Conservation (phyloP, 2,888 invertebrate genomes). For the Morinoia aosen region DNA sequence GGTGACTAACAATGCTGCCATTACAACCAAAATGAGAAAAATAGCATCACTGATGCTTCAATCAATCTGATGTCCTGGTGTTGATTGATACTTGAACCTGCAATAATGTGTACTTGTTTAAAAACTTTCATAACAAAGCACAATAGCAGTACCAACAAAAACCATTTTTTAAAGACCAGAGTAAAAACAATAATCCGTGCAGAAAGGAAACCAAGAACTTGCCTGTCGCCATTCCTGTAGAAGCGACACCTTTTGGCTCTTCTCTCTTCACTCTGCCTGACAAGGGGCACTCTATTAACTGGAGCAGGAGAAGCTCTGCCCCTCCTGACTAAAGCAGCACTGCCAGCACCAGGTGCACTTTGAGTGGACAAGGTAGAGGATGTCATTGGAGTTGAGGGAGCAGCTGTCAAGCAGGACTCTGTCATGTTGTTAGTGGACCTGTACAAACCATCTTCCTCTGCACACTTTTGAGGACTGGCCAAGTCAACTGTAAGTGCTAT, state of each 20-base stretch:
- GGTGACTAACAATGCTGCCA: not conserved
- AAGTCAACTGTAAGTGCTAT: constrained; percentile 24
- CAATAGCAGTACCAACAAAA: not conserved
- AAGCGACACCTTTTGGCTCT: constrained; percentile 64
- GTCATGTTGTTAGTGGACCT: not conserved
- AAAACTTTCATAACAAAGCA: not conserved
- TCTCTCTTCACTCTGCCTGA: constrained; percentile 64
- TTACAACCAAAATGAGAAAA: not conserved
- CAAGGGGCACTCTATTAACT: constrained; percentile 58
- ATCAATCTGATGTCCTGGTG: not conserved
- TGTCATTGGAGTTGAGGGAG: constrained; percentile 23
- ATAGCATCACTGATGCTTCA: not conserved
- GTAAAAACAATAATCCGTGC: not conserved
- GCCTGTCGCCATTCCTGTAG: constrained; percentile 65
- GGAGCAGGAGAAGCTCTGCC: constrained; percentile 63
- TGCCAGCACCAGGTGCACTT: constrained; percentile 39
- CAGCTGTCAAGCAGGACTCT: constrained; percentile 11
- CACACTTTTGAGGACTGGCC: constrained; percentile 1
- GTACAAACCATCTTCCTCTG: not conserved
- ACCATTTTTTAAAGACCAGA: not conserved
- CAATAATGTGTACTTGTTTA: not conserved
- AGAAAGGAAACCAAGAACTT: not conserved
- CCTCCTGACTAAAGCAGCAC: constrained; percentile 36
- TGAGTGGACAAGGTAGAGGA: constrained; percentile 42
- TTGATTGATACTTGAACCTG: not conserved